These are phyloP conservation scores for Clarias macrocephalus DNA, from an alignment of 2,113 vertebrate genomes.

Conservation along the genomic window DNA sequence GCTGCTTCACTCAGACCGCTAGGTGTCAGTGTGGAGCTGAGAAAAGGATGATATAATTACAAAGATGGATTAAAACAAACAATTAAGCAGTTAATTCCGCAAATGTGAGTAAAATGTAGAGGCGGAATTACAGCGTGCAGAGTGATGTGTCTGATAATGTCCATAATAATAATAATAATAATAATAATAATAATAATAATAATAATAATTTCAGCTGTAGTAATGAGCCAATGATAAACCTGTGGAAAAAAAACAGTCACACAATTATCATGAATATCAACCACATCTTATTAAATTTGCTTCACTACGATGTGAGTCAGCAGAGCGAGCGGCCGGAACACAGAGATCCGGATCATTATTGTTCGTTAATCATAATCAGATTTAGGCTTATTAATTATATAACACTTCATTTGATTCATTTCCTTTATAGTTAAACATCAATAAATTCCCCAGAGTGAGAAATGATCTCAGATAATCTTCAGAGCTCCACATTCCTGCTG, in stretches of 20 bases:
- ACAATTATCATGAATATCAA: not conserved
- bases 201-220: not conserved
- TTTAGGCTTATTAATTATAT: not conserved
- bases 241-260: not conserved
- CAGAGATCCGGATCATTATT: not conserved
- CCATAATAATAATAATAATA: too few species aligned
- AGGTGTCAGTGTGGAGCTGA: not conserved
- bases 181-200: too few species aligned
- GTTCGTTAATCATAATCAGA: not conserved
- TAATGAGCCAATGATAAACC: not conserved
- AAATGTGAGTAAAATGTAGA: not conserved
- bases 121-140: not conserved
- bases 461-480: not conserved
- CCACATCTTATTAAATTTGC: not conserved
- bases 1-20: not conserved
- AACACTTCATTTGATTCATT: not conserved
- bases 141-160: not conserved
- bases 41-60: not conserved
- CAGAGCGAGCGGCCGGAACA: not conserved
- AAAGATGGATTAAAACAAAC: not conserved
- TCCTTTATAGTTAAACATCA: not conserved
- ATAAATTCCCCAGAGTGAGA: not conserved
- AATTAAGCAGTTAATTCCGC: not conserved
- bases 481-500: not conserved
- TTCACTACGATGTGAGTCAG: not conserved